Evolutionary conservation across 2,113 vertebrate species (phyloP), one percentile per base, ranked within the genome.

Genomic region (Pangasianodon hypophthalmus): DNA sequence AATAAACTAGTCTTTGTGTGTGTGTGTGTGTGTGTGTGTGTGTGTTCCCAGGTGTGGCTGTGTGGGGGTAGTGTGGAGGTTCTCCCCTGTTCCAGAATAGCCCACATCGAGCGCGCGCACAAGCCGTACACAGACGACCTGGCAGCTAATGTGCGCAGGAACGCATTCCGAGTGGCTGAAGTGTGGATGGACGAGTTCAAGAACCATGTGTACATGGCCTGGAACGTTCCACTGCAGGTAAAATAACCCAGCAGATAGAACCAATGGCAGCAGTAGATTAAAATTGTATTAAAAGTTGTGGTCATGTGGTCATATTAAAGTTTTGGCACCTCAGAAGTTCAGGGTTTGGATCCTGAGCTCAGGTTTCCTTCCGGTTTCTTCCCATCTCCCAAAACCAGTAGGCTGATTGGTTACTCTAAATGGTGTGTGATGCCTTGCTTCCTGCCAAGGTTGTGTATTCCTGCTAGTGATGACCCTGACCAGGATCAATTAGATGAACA

Each of bases 181-280:
- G 98, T 99, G 46, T 99, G 98, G 98, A 99, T 99, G 98, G 98
- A 99, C 0, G 95, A 98, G 92, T 97, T 97, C 96, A 98, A 97
- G 92, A 98, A 96, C 0, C 98, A 99, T 0, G 98, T 99, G 46
- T 99, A 99, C 96, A 99, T 99, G 98, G 98, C 98, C 21, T 99
- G 98, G 98, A 99, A 99, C 83, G 95, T 99, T 91, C 98, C 98
- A 24, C 97, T 97, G 94, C 97, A 97, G 21, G 98, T 99, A 84
- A 46, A 32, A n/a, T 58, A 60, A 44, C 26, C 46, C 32, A 11
- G 9, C 18, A 13, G 52, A 52, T 8, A 81, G 73, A 77, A 10
- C 24, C 16, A 11, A 50, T 1, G 6, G 21, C 10, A n/a, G 13
- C 1, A 81, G 26, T 7, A n/a, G 48, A n/a, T 52, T 14, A 11